Base-by-base conservation (phyloP, 2,888 invertebrate genomes). In the Ischnus inquisitorius region DNA sequence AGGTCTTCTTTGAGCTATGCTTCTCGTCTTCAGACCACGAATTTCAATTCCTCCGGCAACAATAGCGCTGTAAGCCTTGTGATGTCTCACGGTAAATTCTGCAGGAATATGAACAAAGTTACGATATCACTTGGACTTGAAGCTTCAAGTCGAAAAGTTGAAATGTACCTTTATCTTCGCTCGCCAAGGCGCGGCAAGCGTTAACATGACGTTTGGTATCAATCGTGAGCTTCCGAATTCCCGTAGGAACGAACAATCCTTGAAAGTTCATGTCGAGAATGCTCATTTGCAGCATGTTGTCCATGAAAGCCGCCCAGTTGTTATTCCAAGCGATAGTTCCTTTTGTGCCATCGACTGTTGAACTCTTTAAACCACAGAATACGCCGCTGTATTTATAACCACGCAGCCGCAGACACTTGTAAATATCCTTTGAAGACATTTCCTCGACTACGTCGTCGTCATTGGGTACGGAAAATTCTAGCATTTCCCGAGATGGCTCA, bases 301-400 rank as follows among this genome's bases (percentile, higher is more conserved):
- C 97, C 92, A 97, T 93, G 91, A 96, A 96, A 0, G 96, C 94
- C 3, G 96, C 95, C 96, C 96, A 97, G 88, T 96, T 96, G 80
- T 95, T 95, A 14, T 92, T 92, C 96, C 96, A 96, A 6, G 87
- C 79, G 10, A 95, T 88, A 22, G 86, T 91, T 4, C 94, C 94
- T 4, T 88, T 90, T 0, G 79, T 85, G 0, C 93, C 95, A 75
- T 91, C 89, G 67, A 93, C 92, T 68, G 95, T 94, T 0, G 94
- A 91, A 25, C 93, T 92, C 4, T 92, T 88, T 2, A 96, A 91
- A 12, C 95, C 95, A 82, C 93, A 92, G 89, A 95, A 95, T 0
- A 92, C 62, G 0, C 94, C 94, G 2, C 92, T 90, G 87, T 95
- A 95, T 54, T 95, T 92, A 87, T 95, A 95, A 0, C 95, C 95